Evolutionary conservation across 2,797 vertebrate genomes (phyloP).

Genomic region (Vireo griseus): DNA sequence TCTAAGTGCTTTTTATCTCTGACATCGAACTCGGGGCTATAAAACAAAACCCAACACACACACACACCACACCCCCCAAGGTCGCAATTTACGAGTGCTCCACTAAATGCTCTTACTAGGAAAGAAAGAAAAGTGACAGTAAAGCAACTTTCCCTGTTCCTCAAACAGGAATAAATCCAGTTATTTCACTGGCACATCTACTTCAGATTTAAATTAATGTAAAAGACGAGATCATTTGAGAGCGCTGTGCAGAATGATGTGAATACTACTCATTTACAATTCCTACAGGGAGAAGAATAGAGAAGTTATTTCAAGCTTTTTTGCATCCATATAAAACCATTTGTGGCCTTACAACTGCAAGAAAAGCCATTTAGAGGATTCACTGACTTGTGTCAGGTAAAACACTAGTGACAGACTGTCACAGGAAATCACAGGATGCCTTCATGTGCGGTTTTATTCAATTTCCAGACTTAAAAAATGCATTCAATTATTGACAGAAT

Average conservation of each 20-base stretch:
- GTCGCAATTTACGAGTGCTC: not conserved
- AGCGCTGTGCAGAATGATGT: not conserved
- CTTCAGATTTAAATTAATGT: slow-evolving; percentile 13
- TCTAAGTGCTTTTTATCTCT: slow-evolving; percentile 17
- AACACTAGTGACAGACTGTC: slow-evolving; percentile 50
- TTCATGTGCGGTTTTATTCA: slow-evolving; percentile 22
- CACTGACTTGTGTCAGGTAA: slow-evolving; percentile 57
- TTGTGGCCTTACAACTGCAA: slow-evolving; percentile 50
- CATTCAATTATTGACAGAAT: slow-evolving; percentile 57
- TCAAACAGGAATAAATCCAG: not conserved
- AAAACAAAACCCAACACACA: not conserved
- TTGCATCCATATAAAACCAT: slow-evolving; percentile 37
- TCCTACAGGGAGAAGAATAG: slow-evolving; percentile 41
- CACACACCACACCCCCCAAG: not conserved
- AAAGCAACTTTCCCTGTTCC: not conserved
- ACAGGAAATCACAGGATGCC: slow-evolving; percentile 57
- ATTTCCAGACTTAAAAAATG: slow-evolving; percentile 53
- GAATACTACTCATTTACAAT: slow-evolving; percentile 38
- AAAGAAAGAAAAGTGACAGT: not conserved
- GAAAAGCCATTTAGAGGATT: slow-evolving; percentile 62
- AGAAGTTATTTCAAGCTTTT: slow-evolving; percentile 54
- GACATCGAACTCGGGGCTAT: not conserved
- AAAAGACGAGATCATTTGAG: slow-evolving; percentile 25
- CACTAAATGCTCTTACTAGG: slow-evolving; percentile 6
- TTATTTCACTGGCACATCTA: not conserved